A percentile compares a stretch with the other conserved stretches of the same genome.
These are phyloP conservation scores for Drosophila mimetica DNA, from an alignment of 2,888 invertebrate species.

Conservation along the genomic window DNA sequence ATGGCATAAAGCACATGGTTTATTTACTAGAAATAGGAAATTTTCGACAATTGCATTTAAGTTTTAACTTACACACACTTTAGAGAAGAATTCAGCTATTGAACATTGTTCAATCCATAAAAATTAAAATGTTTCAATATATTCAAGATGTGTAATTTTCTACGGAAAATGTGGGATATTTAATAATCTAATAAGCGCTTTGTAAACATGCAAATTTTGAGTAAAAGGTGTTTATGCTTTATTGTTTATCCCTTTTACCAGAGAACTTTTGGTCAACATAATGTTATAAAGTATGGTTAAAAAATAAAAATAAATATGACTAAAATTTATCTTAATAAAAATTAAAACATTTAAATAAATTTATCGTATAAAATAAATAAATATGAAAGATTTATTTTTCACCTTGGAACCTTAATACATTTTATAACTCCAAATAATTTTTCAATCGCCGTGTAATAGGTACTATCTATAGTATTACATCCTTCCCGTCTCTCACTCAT, in stretches of 20 bases:
- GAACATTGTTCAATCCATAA: background rate
- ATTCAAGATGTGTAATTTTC: background rate
- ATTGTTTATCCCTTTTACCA: no score
- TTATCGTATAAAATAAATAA: no score
- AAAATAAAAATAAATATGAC: no score
- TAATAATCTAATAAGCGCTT: background rate
- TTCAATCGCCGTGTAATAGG: background rate
- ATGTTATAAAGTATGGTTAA: no score
- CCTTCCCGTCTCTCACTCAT: constrained; percentile 24
- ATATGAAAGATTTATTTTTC: background rate
- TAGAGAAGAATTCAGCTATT: background rate
- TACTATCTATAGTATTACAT: constrained; percentile 8
- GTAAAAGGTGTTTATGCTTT: background rate
- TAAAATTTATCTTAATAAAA: no score
- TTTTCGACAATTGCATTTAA: no score
- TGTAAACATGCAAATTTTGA: background rate
- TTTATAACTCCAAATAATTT: background rate
- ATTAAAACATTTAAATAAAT: no score
- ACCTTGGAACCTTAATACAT: background rate
- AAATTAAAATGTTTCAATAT: background rate
- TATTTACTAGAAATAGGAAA: background rate
- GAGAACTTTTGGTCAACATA: background rate
- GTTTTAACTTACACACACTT: background rate
- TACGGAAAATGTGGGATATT: background rate
- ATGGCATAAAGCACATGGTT: background rate